Conservation (phyloP, 1,140 invertebrate genomes). For the Drosophila rufa region DNA sequence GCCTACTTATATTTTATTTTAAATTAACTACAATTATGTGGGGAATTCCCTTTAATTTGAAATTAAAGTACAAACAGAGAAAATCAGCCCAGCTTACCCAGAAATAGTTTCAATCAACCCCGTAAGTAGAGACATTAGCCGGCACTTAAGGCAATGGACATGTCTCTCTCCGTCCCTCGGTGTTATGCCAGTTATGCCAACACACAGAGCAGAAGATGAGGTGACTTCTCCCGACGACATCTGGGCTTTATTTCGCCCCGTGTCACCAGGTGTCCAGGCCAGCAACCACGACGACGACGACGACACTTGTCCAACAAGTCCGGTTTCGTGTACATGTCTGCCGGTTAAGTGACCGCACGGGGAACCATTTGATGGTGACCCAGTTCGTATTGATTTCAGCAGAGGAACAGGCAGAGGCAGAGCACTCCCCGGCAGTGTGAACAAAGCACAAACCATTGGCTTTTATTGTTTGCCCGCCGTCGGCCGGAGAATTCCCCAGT, state of each 20-base stretch:
- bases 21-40: too few relatives aligned
- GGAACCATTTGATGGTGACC: conserved; percentile 38
- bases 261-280: conserved; percentile 14
- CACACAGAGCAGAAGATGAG: not conserved
- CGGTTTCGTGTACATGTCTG: conserved; percentile 12
- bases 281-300: not conserved
- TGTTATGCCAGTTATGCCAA: too few relatives aligned
- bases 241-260: conserved; percentile 5
- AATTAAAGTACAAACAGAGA: too few relatives aligned
- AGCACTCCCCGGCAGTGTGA: not conserved
- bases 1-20: too few relatives aligned
- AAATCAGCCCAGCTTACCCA: not conserved
- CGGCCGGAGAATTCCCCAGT: conserved; percentile 43
- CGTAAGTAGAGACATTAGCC: conserved; percentile 8
- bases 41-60: too few relatives aligned
- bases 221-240: conserved; percentile 2
- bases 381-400: conserved; percentile 54
- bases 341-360: conserved; percentile 41
- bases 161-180: not conserved
- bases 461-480: conserved; percentile 58
- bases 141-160: not conserved
- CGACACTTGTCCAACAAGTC: conserved; percentile 23
- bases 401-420: not conserved
- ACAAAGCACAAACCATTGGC: conserved; percentile 48
- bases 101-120: conserved; percentile 1